These are phyloP conservation scores for Tringa solitaria DNA, from an alignment of 2,113 vertebrate species.

Conservation along the genomic window DNA sequence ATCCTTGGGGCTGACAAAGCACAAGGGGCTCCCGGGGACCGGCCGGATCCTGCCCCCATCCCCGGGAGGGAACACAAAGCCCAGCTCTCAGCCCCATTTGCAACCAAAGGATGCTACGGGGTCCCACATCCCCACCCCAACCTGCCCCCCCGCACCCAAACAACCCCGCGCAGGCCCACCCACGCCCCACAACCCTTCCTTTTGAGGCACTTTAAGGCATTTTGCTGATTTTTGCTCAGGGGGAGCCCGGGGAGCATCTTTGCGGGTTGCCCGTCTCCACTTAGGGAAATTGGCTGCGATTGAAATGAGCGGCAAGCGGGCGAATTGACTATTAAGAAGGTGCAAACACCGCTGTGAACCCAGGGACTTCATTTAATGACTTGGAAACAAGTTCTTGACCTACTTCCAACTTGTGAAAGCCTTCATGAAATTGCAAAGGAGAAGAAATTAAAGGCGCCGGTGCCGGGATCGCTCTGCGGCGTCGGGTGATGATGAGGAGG, in stretches of 20 bases:
- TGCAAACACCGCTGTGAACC: conserved; percentile 3
- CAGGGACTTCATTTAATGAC: conserved; percentile 32
- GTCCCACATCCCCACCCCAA: neutral
- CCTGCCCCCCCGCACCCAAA: neutral
- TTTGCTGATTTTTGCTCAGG: neutral
- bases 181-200: fast-evolving
- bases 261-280: neutral
- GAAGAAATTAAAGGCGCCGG: neutral
- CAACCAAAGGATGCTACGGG: neutral
- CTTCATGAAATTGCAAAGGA: neutral
- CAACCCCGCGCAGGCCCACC: fast-evolving
- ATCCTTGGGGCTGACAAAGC: neutral
- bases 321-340: neutral
- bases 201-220: neutral
- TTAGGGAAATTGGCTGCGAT: neutral
- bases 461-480: neutral
- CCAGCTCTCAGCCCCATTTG: neutral
- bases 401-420: conserved; percentile 37
- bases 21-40: fast-evolving
- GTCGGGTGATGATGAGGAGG: neutral
- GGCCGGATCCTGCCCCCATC: neutral
- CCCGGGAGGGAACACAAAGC: neutral
- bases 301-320: neutral
- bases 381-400: conserved; percentile 61
- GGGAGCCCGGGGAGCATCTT: neutral